Evolutionary conservation across 2,113 vertebrate species (phyloP), one percentile per base, ranked within the genome.

Genomic region (Macquaria ambigua): DNA sequence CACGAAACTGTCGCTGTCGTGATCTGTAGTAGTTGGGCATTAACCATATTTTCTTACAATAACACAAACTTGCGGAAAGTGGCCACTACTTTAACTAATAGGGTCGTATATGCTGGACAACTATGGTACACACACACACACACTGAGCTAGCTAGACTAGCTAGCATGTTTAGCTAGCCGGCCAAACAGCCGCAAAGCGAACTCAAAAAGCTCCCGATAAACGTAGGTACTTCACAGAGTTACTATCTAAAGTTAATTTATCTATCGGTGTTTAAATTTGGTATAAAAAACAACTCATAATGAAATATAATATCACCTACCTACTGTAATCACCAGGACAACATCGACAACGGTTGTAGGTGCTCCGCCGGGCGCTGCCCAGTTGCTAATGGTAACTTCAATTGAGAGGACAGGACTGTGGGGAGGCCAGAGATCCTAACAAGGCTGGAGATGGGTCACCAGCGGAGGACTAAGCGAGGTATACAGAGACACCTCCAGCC

Each of bases 311-410:
- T 16, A 12, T 48, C 23, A 41, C 2, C 18, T 77, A 87, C 89
- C 75, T 92, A 43, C 78, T 68, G 82, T 41, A 12, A 66, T 66
- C 39, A 39, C 16, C 63, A 8, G 66, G 71, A 61, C 83, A 53
- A 74, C 75, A 87, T 85, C 86, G 28, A 53, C 83, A 34, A 68
- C 43, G 23, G 31, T 10, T 43, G 55, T 37, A 72, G 67, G 82
- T 68, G 63, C 68, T 71, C 67, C 12, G 70, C 80, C 89, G 84
- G 90, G 92, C 91, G 77, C 92, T 93, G 93, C 90, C 93, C 93
- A 89, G 92, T 90, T 91, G 90, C 90, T 91, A 91, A 91, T 93
- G 84, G 89, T 93, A 87, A 93, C 92, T 90, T 86, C 84, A 83
- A 52, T 6, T 52, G 76, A 66, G 58, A 43, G 75, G 15, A 43